Conservation (phyloP, 2,113 vertebrate species). For the Ammodytes marinus region DNA sequence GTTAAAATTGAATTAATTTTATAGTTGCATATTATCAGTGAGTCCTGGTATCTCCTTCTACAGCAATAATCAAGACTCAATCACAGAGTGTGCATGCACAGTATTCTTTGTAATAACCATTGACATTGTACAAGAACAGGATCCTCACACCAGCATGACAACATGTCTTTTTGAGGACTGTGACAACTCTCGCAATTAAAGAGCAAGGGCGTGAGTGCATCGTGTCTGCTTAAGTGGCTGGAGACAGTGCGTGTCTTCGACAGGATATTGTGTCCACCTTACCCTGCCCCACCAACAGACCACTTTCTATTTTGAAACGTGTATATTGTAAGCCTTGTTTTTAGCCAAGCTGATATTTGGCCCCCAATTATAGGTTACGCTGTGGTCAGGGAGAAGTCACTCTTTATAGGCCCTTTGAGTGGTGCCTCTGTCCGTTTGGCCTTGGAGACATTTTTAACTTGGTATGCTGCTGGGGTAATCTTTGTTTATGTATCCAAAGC, state of each 20-base stretch:
- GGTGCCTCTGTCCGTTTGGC: slow-evolving; percentile 32
- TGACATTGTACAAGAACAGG: slow-evolving; percentile 8
- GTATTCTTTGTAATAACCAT: slow-evolving; percentile 13
- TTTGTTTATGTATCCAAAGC: slow-evolving; percentile 31
- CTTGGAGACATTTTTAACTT: slow-evolving; percentile 62
- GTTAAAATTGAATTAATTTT: neutral
- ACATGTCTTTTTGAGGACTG: neutral
- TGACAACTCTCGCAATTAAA: neutral
- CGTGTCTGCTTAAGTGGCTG: slow-evolving; percentile 26
- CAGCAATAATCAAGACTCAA: slow-evolving; percentile 2
- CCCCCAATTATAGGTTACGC: slow-evolving; percentile 80
- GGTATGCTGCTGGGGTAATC: slow-evolving; percentile 23
- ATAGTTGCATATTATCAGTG: neutral
- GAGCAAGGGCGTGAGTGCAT: neutral
- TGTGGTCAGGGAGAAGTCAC: slow-evolving; percentile 77
- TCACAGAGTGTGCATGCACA: neutral
- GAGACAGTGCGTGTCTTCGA: slow-evolving; percentile 5
- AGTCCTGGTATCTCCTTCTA: neutral
- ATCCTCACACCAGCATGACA: neutral
- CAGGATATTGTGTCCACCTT: slow-evolving; percentile 47
- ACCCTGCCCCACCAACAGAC: slow-evolving; percentile 55
- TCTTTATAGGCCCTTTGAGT: slow-evolving; percentile 63
- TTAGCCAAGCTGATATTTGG: slow-evolving; percentile 69
- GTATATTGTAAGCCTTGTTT: slow-evolving; percentile 72
- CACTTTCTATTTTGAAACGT: slow-evolving; percentile 75